Evolutionary conservation across 2,888 invertebrate species (phyloP), one percentile per base, ranked within the genome.

Genomic region (Bugula neritina): DNA sequence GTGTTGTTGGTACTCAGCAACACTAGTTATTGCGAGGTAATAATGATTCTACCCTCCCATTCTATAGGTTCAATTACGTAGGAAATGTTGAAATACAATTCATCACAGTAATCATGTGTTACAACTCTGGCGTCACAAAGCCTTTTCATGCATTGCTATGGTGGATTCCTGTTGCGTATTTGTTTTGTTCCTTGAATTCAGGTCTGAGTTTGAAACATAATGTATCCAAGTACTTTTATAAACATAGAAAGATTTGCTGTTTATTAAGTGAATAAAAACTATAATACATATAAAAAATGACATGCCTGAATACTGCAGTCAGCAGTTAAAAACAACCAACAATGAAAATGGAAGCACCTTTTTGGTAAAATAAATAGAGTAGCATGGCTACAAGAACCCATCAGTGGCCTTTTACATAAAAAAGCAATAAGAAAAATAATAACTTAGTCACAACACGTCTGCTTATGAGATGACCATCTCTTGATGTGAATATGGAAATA

Each of bases 301-400:
- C 63, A 63, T 63, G 63, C 63, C 34, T 3, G 10, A 17, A 29
- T 27, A 63, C 63, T 63, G 63, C 63, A 17, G 31, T 31, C 63
- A 63, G 63, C 63, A 63, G 63, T 63, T 29, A n/a, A n/a, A n/a
- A n/a, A n/a, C n/a, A n/a, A n/a, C n/a, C n/a, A n/a, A 27, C 31
- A 31, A 31, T 3, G 3, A 63, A 31, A 21, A 43, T 25, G 63
- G 63, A 63, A 63, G 63, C 63, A 63, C 63, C 63, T 31, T 63
- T 25, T 63, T 63, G 63, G 63, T 63, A 63, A 63, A 63, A 63
- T 63, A 63, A 63, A 63, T 63, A 63, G 27, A 25, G 63, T 63
- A 27, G 27, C 34, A 31, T 5, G 2, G 25, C 2, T 17, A 10
- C 10, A 43, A 43, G 10, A 5, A 10, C 17, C 10, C 43, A 43